Base-by-base conservation (phyloP, 2,113 vertebrate genomes). In the Hippocampus abdominalis region DNA sequence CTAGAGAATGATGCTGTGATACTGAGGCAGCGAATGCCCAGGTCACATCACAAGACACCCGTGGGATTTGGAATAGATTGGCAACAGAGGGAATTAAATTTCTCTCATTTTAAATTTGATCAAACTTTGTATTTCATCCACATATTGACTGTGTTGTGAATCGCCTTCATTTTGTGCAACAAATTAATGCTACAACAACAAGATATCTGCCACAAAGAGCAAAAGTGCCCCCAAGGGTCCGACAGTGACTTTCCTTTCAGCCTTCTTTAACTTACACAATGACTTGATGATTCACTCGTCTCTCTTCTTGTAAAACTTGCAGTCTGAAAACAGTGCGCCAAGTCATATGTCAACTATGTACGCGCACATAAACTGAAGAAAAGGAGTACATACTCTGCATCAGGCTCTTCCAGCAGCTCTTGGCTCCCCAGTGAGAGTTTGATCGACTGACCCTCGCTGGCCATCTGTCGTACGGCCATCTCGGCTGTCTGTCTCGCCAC, bases 401-500 rank as follows among this genome's bases (percentile, higher is more conserved):
- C 90, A 2, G 84, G 81, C 25, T 87, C 86, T 7, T 88, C 86
- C 60, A 90, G 77, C 44, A 77, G 73, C 0, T 91, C 86, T 65
- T 84, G 80, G 66, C 88, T 89, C 48, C 86, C 84, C 75, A 90
- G 67, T 8, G 88, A 88, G 18, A 91, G 76, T 32, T 77, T 88
- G 48, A 88, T 78, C 68, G 85, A 87, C 29, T 84, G 81, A 16
- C 71, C 83, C 61, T 89, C 89, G 2, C 81, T 65, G 59, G 87
- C 72, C 76, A 92, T 76, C 82, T 92, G 89, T 62, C 89, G 87
- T 12, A 92, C 66, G 4, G 90, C 86, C 74, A 75, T 84, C 80
- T 91, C 89, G 13, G 90, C 92, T 0, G 90, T 85, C 18, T 91
- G 81, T 49, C 90, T 76, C 4, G 89, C 90, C 68, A 92, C 90